Conservation (phyloP, 2,113 vertebrate genomes). For the Nansenia antarctica region DNA sequence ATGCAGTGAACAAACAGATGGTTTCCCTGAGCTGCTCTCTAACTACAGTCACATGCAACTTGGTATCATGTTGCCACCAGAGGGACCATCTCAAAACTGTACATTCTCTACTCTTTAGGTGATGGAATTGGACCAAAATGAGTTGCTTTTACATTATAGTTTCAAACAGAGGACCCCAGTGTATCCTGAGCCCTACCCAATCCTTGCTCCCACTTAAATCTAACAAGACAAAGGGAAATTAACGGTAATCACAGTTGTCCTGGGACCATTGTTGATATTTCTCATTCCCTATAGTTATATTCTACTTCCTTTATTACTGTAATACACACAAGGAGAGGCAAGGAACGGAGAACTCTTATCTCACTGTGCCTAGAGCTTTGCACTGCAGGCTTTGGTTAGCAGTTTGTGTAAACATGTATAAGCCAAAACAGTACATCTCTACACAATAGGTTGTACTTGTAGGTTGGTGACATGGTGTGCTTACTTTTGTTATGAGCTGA, state of each 20-base stretch:
- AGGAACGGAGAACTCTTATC: neutral
- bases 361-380: neutral
- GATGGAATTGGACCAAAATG: too few relatives aligned
- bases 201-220: neutral
- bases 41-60: too few relatives aligned
- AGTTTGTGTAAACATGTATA: constrained; percentile 17
- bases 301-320: neutral
- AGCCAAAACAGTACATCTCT: neutral
- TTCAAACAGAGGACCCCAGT: too few relatives aligned
- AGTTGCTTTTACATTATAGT: too few relatives aligned
- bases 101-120: too few relatives aligned
- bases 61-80: neutral
- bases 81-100: neutral
- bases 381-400: neutral
- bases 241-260: neutral
- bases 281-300: neutral
- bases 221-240: neutral
- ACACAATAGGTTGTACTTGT: too few relatives aligned
- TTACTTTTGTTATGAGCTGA: neutral
- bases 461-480: neutral
- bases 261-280: neutral
- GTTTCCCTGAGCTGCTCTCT: too few relatives aligned
- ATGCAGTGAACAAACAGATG: too few relatives aligned
- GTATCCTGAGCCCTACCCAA: too few relatives aligned
- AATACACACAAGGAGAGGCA: neutral